Evolutionary conservation across 2,888 invertebrate species (phyloP).

Genomic region (Molanna angustata): DNA sequence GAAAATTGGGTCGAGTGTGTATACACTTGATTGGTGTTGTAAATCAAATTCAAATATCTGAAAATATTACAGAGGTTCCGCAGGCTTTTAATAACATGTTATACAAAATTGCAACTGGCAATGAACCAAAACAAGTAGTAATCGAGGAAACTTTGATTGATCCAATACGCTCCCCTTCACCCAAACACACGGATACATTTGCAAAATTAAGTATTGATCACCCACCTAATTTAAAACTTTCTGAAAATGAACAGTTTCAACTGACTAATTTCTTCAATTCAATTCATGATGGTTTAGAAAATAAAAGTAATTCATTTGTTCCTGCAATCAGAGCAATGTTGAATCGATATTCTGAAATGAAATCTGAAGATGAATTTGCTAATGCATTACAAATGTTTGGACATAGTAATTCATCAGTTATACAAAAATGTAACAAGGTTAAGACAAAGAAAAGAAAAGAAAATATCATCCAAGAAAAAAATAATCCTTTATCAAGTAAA

Average conservation of each 20-base stretch:
- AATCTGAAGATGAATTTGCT: slow-evolving; percentile 22
- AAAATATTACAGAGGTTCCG: slow-evolving; percentile 12
- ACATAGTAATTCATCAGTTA: too few relatives aligned
- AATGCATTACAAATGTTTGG: slow-evolving; percentile 24
- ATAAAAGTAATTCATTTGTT: slow-evolving; percentile 21
- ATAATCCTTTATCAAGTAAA: too few relatives aligned
- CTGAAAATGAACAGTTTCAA: slow-evolving; percentile 20
- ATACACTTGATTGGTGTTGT: slow-evolving; percentile 28
- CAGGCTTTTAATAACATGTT: slow-evolving; percentile 26
- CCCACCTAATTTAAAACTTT: slow-evolving; percentile 5
- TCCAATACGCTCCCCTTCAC: neutral
- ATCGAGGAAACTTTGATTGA: neutral
- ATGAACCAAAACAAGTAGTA: too few relatives aligned
- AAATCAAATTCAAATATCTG: slow-evolving; percentile 22
- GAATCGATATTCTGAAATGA: slow-evolving; percentile 21
- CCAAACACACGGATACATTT: too few relatives aligned
- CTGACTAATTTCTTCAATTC: slow-evolving; percentile 19
- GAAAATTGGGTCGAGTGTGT: slow-evolving; percentile 21
- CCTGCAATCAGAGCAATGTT: slow-evolving; percentile 26
- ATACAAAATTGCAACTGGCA: slow-evolving; percentile 25
- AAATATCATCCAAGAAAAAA: too few relatives aligned
- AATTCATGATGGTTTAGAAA: slow-evolving; percentile 23
- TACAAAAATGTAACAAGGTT: too few relatives aligned
- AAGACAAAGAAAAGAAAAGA: too few relatives aligned
- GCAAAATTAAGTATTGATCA: too few relatives aligned